These are phyloP conservation scores for Anastrepha ludens DNA, from an alignment of 1,140 invertebrate genomes.

Conservation along the genomic window DNA sequence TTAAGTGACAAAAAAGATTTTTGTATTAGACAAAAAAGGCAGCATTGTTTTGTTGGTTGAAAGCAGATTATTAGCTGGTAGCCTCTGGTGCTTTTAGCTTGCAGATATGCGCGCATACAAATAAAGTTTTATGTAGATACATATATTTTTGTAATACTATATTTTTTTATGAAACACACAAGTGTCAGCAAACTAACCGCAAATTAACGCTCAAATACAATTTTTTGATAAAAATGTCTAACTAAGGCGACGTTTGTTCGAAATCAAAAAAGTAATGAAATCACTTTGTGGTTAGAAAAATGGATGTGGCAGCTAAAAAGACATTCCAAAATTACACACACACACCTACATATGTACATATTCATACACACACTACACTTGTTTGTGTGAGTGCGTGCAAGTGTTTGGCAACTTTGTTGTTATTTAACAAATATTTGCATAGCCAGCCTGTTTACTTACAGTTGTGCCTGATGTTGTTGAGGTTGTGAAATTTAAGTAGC, in stretches of 20 bases:
- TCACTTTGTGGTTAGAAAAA: slow-evolving; percentile 38
- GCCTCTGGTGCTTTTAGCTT: not conserved
- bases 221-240: slow-evolving; percentile 10
- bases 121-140: no score
- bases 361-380: not conserved
- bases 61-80: no score
- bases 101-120: no score
- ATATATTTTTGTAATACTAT: not conserved
- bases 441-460: slow-evolving; percentile 26
- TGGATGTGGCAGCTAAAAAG: slow-evolving; percentile 28
- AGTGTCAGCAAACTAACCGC: slow-evolving; percentile 5
- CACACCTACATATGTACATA: not conserved
- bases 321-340: slow-evolving; percentile 17
- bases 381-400: not conserved
- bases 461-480: slow-evolving; percentile 10
- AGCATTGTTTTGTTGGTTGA: no score
- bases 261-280: not conserved
- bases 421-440: slow-evolving; percentile 51
- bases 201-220: slow-evolving; percentile 15
- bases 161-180: not conserved
- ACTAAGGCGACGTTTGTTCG: no score
- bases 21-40: no score
- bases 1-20: not conserved
- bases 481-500: slow-evolving; percentile 52
- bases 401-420: slow-evolving; percentile 45